Evolutionary conservation across 2,888 invertebrate genomes (phyloP).

Genomic region (Hoplodrina ambigua): DNA sequence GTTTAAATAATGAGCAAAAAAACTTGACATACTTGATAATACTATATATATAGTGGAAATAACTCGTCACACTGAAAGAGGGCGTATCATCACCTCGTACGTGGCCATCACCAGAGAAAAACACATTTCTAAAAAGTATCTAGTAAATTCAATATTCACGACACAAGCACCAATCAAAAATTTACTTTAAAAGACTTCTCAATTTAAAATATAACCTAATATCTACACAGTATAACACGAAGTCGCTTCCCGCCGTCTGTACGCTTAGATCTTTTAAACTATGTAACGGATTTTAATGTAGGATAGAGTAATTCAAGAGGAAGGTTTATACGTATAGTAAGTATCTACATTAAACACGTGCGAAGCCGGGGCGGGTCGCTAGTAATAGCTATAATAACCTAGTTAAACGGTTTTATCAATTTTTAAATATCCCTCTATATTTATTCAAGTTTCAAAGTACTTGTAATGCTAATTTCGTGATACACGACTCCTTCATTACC

Average conservation of each 20-base stretch:
- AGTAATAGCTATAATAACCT: too few relatives aligned
- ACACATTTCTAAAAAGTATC: not conserved
- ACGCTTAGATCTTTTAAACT: too few relatives aligned
- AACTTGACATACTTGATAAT: too few relatives aligned
- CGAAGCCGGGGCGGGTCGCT: too few relatives aligned
- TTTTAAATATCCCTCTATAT: not conserved
- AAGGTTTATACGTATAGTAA: too few relatives aligned
- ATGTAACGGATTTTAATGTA: too few relatives aligned
- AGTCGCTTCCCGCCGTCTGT: too few relatives aligned
- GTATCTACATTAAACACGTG: too few relatives aligned
- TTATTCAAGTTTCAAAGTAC: not conserved
- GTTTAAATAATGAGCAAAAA: too few relatives aligned
- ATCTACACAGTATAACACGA: too few relatives aligned
- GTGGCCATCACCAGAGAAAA: not conserved
- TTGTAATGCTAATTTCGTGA: constrained; percentile 26
- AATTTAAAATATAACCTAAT: not conserved
- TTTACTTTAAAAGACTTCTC: not conserved
- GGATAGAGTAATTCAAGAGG: too few relatives aligned
- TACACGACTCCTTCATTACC: constrained; percentile 22
- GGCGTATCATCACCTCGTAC: not conserved
- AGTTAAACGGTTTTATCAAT: not conserved
- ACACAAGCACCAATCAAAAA: not conserved
- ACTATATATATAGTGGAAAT: too few relatives aligned
- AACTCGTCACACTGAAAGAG: not conserved
- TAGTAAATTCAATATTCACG: not conserved